phyloP scores from a whole-genome alignment of 2,113 vertebrate genomes.

The Rhinogobius similis region DNA sequence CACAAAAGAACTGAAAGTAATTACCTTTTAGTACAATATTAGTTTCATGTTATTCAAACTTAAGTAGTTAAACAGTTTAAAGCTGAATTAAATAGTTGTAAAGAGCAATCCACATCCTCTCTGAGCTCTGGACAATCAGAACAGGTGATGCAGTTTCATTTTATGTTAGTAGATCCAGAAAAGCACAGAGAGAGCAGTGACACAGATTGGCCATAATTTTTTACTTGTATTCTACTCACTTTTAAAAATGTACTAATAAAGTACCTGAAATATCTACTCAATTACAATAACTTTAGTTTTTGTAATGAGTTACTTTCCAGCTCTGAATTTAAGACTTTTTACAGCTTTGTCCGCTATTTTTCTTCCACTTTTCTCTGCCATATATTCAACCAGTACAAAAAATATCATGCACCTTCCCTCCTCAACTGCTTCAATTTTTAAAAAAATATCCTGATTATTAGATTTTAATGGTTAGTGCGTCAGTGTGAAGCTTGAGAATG shows the following conservation, averaged over 20 bases:
- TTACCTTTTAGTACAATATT: too few relatives aligned
- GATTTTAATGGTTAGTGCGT: constrained; percentile 11
- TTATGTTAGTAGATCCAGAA: too few relatives aligned
- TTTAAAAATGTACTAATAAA: too few relatives aligned
- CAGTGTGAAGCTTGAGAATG: constrained; percentile 24
- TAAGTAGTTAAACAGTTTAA: too few relatives aligned
- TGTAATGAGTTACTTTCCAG: background rate
- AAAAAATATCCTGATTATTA: constrained; percentile 31
- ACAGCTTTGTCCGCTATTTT: background rate
- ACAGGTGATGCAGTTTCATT: too few relatives aligned
- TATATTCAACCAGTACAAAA: background rate
- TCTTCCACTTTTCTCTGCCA: background rate
- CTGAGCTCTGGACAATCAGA: too few relatives aligned
- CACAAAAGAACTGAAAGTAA: too few relatives aligned
- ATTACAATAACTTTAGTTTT: background rate
- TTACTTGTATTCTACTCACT: background rate
- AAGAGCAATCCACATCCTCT: too few relatives aligned
- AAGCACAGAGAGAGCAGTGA: too few relatives aligned
- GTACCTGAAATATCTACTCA: too few relatives aligned
- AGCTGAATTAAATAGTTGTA: too few relatives aligned
- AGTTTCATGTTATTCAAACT: too few relatives aligned
- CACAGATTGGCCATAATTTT: background rate
- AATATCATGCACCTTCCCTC: constrained; percentile 45
- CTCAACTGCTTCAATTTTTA: constrained; percentile 31
- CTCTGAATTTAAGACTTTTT: background rate